These are phyloP conservation scores for Apodemus sylvaticus DNA, from an alignment of 2,113 vertebrate genomes.

Conservation along the genomic window DNA sequence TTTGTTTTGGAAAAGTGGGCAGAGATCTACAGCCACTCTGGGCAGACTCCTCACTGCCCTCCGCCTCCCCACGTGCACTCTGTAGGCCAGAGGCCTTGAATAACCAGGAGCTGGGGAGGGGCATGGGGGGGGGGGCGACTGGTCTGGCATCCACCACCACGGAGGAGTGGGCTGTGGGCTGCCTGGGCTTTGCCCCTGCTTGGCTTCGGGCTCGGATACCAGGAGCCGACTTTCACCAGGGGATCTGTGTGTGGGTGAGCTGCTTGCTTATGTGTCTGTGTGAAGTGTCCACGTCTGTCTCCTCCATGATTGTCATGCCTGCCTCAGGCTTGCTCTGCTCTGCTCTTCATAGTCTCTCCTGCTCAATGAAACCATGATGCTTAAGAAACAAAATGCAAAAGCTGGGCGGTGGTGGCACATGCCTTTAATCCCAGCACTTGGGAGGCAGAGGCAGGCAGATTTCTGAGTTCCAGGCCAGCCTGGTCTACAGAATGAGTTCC, in stretches of 20 bases:
- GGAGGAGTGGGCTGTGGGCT: neutral
- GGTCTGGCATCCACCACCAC: neutral
- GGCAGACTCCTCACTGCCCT: neutral
- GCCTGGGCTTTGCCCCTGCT: neutral
- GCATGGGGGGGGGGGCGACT: neutral
- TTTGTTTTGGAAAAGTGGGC: neutral
- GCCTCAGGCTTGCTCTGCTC: neutral
- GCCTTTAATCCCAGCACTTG: too few relatives aligned
- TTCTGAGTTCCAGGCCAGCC: too few relatives aligned
- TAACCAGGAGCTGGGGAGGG: neutral
- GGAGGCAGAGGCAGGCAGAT: too few relatives aligned
- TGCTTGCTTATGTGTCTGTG: neutral
- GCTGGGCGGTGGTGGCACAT: too few relatives aligned
- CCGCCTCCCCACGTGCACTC: neutral
- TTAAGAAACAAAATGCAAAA: neutral
- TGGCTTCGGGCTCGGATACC: neutral
- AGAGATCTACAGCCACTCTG: neutral
- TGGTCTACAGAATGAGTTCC: too few relatives aligned
- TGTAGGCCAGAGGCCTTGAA: neutral
- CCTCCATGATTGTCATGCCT: fast-evolving
- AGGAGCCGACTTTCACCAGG: neutral
- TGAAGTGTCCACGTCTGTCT: too few relatives aligned
- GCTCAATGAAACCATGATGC: neutral
- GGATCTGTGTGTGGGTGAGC: neutral
- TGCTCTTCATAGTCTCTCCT: neutral